phyloP scores from a whole-genome alignment of 2,113 vertebrate species.

The Lates calcarifer region DNA sequence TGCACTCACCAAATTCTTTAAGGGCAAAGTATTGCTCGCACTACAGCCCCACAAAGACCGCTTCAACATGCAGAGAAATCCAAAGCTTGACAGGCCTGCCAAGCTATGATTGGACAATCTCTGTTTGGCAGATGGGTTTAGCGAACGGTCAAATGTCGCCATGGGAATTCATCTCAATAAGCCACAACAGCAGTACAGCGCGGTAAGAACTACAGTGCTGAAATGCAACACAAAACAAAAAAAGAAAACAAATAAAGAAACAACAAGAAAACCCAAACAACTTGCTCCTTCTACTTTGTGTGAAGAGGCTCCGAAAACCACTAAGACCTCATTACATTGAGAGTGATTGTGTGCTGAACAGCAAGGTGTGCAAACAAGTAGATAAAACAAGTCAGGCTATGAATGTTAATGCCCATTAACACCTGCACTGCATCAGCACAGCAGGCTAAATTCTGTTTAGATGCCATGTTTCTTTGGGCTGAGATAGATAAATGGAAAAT shows the following conservation, averaged over 20 bases:
- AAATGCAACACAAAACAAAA: background rate
- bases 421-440: slow-evolving; percentile 55
- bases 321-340: slow-evolving; percentile 50
- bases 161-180: background rate
- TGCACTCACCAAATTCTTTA: background rate
- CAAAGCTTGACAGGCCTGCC: background rate
- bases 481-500: slow-evolving; percentile 50
- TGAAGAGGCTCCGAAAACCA: slow-evolving; percentile 25
- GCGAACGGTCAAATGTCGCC: background rate
- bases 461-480: slow-evolving; percentile 39
- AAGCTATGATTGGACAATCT: background rate
- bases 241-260: too few relatives aligned
- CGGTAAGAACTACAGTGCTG: background rate
- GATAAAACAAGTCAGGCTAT: slow-evolving; percentile 55
- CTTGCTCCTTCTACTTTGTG: slow-evolving; percentile 18
- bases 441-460: slow-evolving; percentile 22
- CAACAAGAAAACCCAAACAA: slow-evolving; percentile 6
- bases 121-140: background rate
- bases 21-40: background rate
- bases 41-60: too few relatives aligned
- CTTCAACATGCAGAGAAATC: background rate
- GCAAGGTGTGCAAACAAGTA: slow-evolving; percentile 63
- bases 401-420: slow-evolving; percentile 62
- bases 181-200: background rate
- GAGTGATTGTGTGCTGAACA: slow-evolving; percentile 49